These are phyloP conservation scores for Xenentodon cancila DNA, from an alignment of 2,797 vertebrate species.

Conservation along the genomic window DNA sequence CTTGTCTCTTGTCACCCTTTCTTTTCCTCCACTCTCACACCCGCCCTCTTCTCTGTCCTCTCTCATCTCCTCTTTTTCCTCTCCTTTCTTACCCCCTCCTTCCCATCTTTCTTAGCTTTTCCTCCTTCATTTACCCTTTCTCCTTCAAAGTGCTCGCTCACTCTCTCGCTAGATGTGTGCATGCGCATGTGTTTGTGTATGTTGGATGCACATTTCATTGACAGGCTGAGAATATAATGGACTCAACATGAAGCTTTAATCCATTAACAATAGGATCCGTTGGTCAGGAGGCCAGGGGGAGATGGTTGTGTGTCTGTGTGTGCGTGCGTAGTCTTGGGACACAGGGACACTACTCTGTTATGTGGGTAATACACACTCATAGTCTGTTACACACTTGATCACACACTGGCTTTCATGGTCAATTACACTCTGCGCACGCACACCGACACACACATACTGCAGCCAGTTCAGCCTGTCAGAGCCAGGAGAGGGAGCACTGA, in stretches of 20 bases:
- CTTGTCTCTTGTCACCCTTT: conserved; percentile 70
- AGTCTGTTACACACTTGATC: conserved; percentile 56
- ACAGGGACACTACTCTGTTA: conserved; percentile 56
- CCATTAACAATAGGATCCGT: conserved; percentile 80
- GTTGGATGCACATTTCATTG: conserved; percentile 83
- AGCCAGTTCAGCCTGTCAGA: conserved; percentile 63
- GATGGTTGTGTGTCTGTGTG: conserved; percentile 27
- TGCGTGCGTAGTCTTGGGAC: conserved; percentile 38
- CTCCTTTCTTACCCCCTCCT: conserved; percentile 46
- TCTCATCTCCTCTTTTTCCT: conserved; percentile 57
- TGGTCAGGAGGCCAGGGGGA: conserved; percentile 70
- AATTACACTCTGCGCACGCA: conserved; percentile 61
- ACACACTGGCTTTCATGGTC: conserved; percentile 73
- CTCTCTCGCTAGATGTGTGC: conserved; percentile 60
- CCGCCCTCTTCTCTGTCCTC: conserved; percentile 63
- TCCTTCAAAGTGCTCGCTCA: conserved; percentile 42
- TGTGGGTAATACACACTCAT: conserved; percentile 58
- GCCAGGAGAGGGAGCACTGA: conserved; percentile 73
- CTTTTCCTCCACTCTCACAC: conserved; percentile 64
- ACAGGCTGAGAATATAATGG: conserved; percentile 80
- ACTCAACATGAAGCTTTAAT: conserved; percentile 83
- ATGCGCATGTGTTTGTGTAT: conserved; percentile 72
- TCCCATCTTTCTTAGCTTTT: conserved; percentile 49
- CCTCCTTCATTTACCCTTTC: conserved; percentile 77
- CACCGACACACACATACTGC: conserved; percentile 26